These are phyloP conservation scores for Emydocephalus ijimae DNA, from an alignment of 2,113 vertebrate genomes.

Conservation along the genomic window DNA sequence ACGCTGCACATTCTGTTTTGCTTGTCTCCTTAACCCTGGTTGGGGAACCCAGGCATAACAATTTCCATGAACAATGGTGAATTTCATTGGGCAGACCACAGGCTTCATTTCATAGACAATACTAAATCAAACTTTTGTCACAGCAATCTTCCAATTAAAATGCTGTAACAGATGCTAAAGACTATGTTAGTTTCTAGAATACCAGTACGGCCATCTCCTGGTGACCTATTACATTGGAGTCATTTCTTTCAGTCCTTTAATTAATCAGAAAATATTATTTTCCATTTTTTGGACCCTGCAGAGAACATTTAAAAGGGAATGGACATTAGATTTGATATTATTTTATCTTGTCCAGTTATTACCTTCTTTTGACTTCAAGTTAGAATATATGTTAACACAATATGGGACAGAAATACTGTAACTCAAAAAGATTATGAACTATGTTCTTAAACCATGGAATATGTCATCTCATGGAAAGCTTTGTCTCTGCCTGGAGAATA, in stretches of 20 bases:
- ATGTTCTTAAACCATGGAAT: not conserved
- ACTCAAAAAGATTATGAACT: not conserved
- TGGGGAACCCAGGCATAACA: too few species aligned
- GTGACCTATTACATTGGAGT: not conserved
- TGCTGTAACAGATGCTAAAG: not conserved
- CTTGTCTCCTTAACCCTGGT: too few species aligned
- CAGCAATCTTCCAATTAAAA: not conserved
- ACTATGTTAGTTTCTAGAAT: not conserved
- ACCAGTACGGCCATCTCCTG: not conserved
- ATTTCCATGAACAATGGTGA: not conserved
- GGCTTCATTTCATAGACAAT: not conserved
- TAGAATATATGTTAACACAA: not conserved
- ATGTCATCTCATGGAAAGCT: not conserved
- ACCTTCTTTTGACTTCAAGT: not conserved
- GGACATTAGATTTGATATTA: not conserved
- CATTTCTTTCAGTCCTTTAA: not conserved
- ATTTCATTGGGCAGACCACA: not conserved
- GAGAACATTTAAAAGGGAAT: not conserved
- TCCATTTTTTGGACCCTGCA: not conserved
- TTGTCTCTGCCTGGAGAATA: not conserved
- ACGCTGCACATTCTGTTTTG: too few species aligned
- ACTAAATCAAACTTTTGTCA: not conserved
- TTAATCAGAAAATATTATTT: not conserved
- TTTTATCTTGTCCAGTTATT: not conserved
- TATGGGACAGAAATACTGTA: not conserved